Base-by-base conservation (phyloP, 1,140 invertebrate species). In the Drosophila parabipectinata region DNA sequence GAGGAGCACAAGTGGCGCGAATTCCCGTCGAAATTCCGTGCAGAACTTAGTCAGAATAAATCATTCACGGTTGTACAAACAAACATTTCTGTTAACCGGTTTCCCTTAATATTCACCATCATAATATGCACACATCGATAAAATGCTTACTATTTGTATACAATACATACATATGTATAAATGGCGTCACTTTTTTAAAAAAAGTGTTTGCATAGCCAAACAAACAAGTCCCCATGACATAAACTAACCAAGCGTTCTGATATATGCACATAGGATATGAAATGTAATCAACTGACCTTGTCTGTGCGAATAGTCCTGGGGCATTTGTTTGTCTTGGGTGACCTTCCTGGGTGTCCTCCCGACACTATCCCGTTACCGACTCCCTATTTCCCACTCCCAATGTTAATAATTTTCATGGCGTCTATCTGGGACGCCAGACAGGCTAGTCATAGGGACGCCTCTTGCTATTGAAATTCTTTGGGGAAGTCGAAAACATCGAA, bases 381-480 rank as follows among this genome's bases (percentile, higher is more conserved):
- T 15, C n/a, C 26, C n/a, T n/a, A n/a, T n/a, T n/a, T n/a, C n/a
- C 63, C 32, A 7, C n/a, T 28, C 14, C 34, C 3, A 9, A 21
- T 37, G 14, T 39, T 39, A 14, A 30, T 37, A 52, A 55, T 52
- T 62, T 30, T 12, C 15, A 47, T 34, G 67, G 57, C 51, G 57
- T 79, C 55, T 67, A 44, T 52, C 14, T 15, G 30, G 26, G 81
- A 54, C 81, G 83, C 78, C 82, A 82, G 44, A 4, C 44, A 48
- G 82, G 63, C 82, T 88, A 78, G 82, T 48, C 82, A 28, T n/a
- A 7, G 6, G 24, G 82, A 54, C 82, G 82, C 82, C 68, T 63
- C 64, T 48, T 21, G 34, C 24, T 8, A 10, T 28, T 18, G n/a
- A 69, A 52, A 3, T 32, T 12, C 15, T 76, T 63, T 64, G 50